phyloP scores from a whole-genome alignment of 2,113 vertebrate species.

The Salvelinus alpinus region DNA sequence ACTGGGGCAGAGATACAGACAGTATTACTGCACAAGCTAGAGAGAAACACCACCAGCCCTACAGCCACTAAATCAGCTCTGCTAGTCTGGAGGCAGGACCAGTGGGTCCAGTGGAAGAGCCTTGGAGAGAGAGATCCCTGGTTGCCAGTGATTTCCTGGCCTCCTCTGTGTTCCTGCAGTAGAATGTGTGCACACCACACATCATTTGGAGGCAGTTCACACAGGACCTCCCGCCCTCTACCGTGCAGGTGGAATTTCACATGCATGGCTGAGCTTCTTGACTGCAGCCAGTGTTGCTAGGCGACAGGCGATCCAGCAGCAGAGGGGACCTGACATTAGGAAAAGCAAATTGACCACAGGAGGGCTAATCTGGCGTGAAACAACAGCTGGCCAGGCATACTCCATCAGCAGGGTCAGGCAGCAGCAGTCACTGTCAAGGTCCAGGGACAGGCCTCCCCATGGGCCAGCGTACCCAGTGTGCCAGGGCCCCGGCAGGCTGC shows the following conservation, averaged over 20 bases:
- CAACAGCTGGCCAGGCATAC: slow-evolving; percentile 82
- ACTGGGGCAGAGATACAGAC: slow-evolving; percentile 13
- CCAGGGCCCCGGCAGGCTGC: too few relatives aligned
- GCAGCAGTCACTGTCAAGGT: too few relatives aligned
- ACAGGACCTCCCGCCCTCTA: slow-evolving; percentile 1
- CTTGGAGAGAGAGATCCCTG: too few relatives aligned
- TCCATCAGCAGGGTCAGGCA: slow-evolving; percentile 55
- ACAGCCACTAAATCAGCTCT: background rate
- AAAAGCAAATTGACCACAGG: slow-evolving; percentile 99
- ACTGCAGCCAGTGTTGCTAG: slow-evolving; percentile 92
- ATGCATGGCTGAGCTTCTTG: slow-evolving; percentile 92
- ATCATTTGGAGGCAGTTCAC: too few relatives aligned
- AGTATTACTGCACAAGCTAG: background rate
- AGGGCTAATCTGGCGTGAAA: slow-evolving; percentile 96
- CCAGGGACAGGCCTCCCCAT: too few relatives aligned
- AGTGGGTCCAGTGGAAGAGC: too few relatives aligned
- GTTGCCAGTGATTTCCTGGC: too few relatives aligned
- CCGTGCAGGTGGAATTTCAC: slow-evolving; percentile 90
- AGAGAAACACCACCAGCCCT: slow-evolving; percentile 22
- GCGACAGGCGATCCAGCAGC: slow-evolving; percentile 89
- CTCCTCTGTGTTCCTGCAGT: too few relatives aligned
- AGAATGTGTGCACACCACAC: too few relatives aligned
- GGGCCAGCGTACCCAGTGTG: too few relatives aligned
- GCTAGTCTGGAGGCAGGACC: too few relatives aligned
- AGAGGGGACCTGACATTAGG: slow-evolving; percentile 97